Evolutionary conservation across 2,888 invertebrate species (phyloP).

Genomic region (Rhamphomyia laevipes): DNA sequence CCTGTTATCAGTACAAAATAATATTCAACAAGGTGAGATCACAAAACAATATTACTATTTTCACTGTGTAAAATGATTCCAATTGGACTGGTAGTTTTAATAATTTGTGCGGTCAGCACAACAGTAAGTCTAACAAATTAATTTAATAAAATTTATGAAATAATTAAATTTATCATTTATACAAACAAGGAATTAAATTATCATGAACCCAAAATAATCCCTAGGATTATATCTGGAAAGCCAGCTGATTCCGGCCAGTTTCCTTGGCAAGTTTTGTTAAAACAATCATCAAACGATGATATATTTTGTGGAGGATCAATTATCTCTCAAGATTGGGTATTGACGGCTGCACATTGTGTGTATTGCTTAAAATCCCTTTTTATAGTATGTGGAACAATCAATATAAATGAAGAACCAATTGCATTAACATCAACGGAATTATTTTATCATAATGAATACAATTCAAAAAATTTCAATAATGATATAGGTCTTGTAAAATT

Average conservation of each 20-base stretch:
- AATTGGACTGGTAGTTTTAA: too few species aligned
- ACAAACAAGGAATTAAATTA: too few species aligned
- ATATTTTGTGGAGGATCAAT: constrained; percentile 31
- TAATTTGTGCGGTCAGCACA: too few species aligned
- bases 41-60: too few species aligned
- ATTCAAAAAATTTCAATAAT: constrained; percentile 23
- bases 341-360: constrained; percentile 25
- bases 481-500: constrained; percentile 29
- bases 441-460: constrained; percentile 26
- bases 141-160: too few species aligned
- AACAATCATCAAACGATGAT: constrained; percentile 22
- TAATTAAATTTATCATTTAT: too few species aligned
- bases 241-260: constrained; percentile 24
- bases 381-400: constrained; percentile 24
- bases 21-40: too few species aligned
- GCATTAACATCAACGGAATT: constrained; percentile 25
- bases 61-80: too few species aligned
- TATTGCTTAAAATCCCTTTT: constrained; percentile 20
- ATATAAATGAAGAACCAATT: constrained; percentile 18
- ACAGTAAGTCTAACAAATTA: too few species aligned
- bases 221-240: constrained; percentile 24
- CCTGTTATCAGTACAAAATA: too few species aligned
- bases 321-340: constrained; percentile 11
- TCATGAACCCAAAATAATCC: neutral
- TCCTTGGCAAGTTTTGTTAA: constrained; percentile 33